Evolutionary conservation across 2,797 vertebrate species (phyloP), one percentile per base, ranked within the genome.

Genomic region (Hippopotamyrus pictus): DNA sequence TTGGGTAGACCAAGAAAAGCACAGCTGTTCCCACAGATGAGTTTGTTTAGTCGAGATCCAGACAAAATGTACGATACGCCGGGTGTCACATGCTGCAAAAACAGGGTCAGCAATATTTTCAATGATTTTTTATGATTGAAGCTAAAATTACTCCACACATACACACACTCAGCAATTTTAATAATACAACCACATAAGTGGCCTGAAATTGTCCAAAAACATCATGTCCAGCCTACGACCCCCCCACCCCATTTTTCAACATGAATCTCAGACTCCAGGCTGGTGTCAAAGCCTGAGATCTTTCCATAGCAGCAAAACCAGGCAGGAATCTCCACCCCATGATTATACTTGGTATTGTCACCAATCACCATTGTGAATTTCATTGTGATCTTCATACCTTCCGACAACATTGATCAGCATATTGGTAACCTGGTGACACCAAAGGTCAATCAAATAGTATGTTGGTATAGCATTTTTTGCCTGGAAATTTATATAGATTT

Each of bases 11-110:
- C 92, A 92, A 93, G 92, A 93, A 92, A 93, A 91, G 90, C 93
- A 94, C 94, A 95, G 94, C 94, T 93, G 92, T 88, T 90, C 88
- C 89, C 92, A 92, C 94, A 93, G 94, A 95, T 93, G 93, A 94
- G 94, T 95, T 93, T 93, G 91, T 93, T 91, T 91, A 91, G 90
- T 93, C 91, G 86, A 91, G 92, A 93, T 94, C 92, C 92, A 92
- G 91, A 93, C 91, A 93, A 92, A 92, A 11, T 19, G 2, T 87
- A 44, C 6, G 5, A 65, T 51, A 22, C 3, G 48, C 69, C 14
- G 76, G 69, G 33, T 87, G 50, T 76, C 25, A 33, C 50, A 19
- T 22, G 12, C 2, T 57, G 50, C 69, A 41, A 86, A 86, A 51
- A 53, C 25, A 37, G 41, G 50, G 37, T 11, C 53, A 57, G 51